Evolutionary conservation across 1,140 invertebrate species (phyloP), one percentile per base, ranked within the genome.

Genomic region (Acromyrmex charruanus): DNA sequence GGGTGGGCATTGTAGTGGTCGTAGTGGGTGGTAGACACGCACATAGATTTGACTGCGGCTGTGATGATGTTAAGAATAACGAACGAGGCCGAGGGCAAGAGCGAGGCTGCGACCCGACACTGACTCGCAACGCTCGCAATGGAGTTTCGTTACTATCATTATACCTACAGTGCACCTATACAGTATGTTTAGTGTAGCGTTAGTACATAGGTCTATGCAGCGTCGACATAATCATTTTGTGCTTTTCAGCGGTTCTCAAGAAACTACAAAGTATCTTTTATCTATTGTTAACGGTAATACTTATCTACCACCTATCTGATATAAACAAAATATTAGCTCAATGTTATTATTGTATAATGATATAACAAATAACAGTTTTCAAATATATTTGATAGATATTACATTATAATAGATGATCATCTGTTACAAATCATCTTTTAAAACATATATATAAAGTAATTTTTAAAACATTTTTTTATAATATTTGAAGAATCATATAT

Each of bases 11-110:
- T 12, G 35, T 21, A 10, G 35, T 68, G 65, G 4, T 65, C 6
- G 63, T 55, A 53, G 49, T 5, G 21, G 4, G 77, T 16, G 77
- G 51, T 86, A 58, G 69, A 69, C 81, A 88, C 80, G 86, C 89
- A 84, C 88, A 77, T 88, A 86, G 81, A 90, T 90, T 90, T 58
- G 89, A 86, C 53, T 63, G 51, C 68, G 68, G 79, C n/a, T 69
- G 75, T 39, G 69, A 74, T 81, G 88, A 85, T 75, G 79, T 90
- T 88, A 90, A 88, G 89, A 90, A 90, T 90, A 90, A 90, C 89
- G 71, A 90, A 90, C 86, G 80, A 88, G 86, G 77, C 74, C 80
- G 88, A 86, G 88, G 86, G 79, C 80, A 90, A 88, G 75, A 88
- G 89, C 86, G 86, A 90, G 88, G 86, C 81, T 90, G 80, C 74